A percentile compares a stretch with the other conserved stretches of the same genome.
Conservation (phyloP, 2,797 vertebrate genomes). For the Trachurus trachurus region DNA sequence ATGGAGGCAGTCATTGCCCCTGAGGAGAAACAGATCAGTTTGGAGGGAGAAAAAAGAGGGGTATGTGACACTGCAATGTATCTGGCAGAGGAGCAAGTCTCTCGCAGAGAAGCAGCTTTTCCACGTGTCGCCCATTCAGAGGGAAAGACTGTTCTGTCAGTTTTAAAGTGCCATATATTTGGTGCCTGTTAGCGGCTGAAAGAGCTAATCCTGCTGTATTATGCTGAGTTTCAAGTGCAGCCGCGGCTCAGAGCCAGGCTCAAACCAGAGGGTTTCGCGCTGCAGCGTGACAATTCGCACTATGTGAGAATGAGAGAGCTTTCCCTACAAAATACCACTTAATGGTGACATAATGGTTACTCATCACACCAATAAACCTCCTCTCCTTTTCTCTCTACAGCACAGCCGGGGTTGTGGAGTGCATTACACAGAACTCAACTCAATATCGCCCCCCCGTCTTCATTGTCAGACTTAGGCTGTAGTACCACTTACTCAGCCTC, state of each 20-base stretch:
- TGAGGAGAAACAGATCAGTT: conserved; percentile 81
- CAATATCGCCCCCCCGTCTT: conserved; percentile 74
- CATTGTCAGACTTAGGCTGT: conserved; percentile 44
- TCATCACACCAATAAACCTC: conserved; percentile 74
- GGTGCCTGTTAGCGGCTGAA: conserved; percentile 72
- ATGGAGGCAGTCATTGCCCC: conserved; percentile 89
- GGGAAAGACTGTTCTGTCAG: conserved; percentile 71
- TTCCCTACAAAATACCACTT: conserved; percentile 74
- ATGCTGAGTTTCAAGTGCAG: conserved; percentile 56
- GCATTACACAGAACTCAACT: conserved; percentile 77
- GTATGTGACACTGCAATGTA: conserved; percentile 78
- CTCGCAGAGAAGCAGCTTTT: conserved; percentile 77
- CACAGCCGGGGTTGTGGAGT: conserved; percentile 74
- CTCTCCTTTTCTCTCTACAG: conserved; percentile 46
- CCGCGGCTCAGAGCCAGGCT: conserved; percentile 39
- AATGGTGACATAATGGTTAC: conserved; percentile 71
- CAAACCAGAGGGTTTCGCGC: conserved; percentile 47
- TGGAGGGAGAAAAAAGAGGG: conserved; percentile 73
- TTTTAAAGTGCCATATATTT: conserved; percentile 79
- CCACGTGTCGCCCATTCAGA: conserved; percentile 78
- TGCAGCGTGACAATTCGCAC: conserved; percentile 65
- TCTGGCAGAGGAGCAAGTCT: conserved; percentile 77
- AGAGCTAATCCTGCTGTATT: conserved; percentile 62
- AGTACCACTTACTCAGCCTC: conserved; percentile 71
- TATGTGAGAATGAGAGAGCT: conserved; percentile 43